These are phyloP conservation scores for Gonioctena quinquepunctata DNA, from an alignment of 1,140 invertebrate species.

Conservation along the genomic window DNA sequence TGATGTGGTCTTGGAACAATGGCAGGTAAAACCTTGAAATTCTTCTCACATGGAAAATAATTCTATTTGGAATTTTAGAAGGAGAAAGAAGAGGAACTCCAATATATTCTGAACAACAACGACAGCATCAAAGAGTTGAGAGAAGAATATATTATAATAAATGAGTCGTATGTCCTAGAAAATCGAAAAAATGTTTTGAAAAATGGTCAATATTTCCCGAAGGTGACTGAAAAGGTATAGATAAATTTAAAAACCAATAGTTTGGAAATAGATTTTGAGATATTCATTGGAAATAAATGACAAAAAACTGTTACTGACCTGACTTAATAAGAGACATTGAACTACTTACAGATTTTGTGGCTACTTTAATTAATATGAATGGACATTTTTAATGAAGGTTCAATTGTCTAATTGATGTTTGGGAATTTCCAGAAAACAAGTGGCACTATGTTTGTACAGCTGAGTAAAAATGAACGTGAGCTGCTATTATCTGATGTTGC, in stretches of 20 bases:
- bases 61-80: conserved; percentile 18
- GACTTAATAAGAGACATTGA: too few species aligned
- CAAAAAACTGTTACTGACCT: too few species aligned
- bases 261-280: too few species aligned
- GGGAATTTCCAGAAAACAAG: conserved; percentile 38
- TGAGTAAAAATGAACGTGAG: conserved; percentile 38
- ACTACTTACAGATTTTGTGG: too few species aligned
- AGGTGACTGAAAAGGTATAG: conserved; percentile 26
- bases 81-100: conserved; percentile 40
- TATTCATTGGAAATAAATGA: too few species aligned
- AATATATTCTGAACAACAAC: conserved; percentile 35
- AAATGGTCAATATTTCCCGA: conserved; percentile 34
- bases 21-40: conserved; percentile 27
- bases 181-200: conserved; percentile 38
- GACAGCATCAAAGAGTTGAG: conserved; percentile 41
- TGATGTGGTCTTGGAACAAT: conserved; percentile 32
- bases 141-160: conserved; percentile 25
- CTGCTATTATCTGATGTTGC: conserved; percentile 27
- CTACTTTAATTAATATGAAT: too few species aligned
- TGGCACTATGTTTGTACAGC: conserved; percentile 28
- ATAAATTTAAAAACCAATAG: too few species aligned
- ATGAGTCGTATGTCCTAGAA: conserved; percentile 34
- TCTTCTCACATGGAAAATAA: neutral
- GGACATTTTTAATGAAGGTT: conserved; percentile 31
- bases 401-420: conserved; percentile 24